Conservation (phyloP, 2,797 vertebrate genomes). For the Ctenosaura bakeri region DNA sequence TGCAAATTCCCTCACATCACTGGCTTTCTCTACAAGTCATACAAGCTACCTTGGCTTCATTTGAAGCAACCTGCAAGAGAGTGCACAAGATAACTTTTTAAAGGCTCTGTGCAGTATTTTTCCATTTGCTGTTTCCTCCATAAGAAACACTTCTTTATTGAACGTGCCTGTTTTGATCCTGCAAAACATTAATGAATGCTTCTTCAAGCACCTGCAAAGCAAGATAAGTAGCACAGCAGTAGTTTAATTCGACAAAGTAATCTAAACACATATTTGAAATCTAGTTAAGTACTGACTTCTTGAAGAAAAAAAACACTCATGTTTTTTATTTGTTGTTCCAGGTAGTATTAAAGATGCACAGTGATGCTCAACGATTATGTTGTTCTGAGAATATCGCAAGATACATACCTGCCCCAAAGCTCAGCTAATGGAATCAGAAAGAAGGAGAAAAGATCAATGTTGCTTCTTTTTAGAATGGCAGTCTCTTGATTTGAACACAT, state of each 20-base stretch:
- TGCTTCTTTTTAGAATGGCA: conserved; percentile 37
- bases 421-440: conserved; percentile 55
- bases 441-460: conserved; percentile 29
- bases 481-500: conserved; percentile 56
- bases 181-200: conserved; percentile 56
- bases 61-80: conserved; percentile 57
- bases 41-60: conserved; percentile 55
- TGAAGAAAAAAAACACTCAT: conserved; percentile 34
- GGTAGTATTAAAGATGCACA: conserved; percentile 40
- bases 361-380: conserved; percentile 33
- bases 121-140: conserved; percentile 20
- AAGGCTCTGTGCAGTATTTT: conserved; percentile 68
- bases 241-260: conserved; percentile 72
- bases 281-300: conserved; percentile 59
- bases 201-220: conserved; percentile 61
- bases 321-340: conserved; percentile 43
- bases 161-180: conserved; percentile 54
- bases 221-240: conserved; percentile 65
- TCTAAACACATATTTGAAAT: conserved; percentile 63
- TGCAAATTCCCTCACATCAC: conserved; percentile 11
- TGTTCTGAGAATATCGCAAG: conserved; percentile 53
- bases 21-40: conserved; percentile 62
- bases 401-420: conserved; percentile 46
- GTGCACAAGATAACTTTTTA: conserved; percentile 61
- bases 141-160: conserved; percentile 57